phyloP scores from a whole-genome alignment of 1,140 invertebrate genomes.

The Portunus trituberculatus region DNA sequence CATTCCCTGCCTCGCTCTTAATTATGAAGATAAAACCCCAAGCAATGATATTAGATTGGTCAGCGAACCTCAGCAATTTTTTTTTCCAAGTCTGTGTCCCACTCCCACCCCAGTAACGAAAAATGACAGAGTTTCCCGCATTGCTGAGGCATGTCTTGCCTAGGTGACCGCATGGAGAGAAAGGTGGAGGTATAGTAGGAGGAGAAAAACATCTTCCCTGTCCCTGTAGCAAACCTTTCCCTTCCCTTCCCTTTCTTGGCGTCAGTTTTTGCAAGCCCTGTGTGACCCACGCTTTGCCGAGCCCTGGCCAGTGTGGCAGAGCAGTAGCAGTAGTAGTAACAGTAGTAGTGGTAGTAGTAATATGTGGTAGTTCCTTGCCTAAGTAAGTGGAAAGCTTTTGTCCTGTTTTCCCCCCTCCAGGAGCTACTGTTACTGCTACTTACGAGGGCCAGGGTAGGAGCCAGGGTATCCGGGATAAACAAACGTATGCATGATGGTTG shows the following conservation, averaged over 20 bases:
- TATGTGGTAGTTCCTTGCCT: background rate
- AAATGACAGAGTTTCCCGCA: no score
- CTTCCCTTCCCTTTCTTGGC: background rate
- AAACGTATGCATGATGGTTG: background rate
- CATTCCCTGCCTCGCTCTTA: no score
- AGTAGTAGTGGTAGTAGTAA: background rate
- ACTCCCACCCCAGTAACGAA: no score
- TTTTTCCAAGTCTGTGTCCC: no score
- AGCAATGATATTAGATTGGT: no score
- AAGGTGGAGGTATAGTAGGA: background rate
- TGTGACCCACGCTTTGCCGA: background rate
- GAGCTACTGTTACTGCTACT: conserved; percentile 26
- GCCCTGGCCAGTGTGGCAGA: background rate
- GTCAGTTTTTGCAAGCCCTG: background rate
- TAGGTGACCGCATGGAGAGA: no score
- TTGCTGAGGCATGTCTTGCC: no score
- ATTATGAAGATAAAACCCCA: no score
- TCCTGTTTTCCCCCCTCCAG: no score
- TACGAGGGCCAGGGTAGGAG: conserved; percentile 13
- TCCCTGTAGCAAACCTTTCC: background rate
- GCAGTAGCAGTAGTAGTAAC: background rate
- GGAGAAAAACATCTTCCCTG: background rate
- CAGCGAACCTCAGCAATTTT: no score
- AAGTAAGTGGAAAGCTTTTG: background rate
- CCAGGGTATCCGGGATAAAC: conserved; percentile 1